phyloP scores from a whole-genome alignment of 2,888 invertebrate species.

The Tuberolachnus salignus region DNA sequence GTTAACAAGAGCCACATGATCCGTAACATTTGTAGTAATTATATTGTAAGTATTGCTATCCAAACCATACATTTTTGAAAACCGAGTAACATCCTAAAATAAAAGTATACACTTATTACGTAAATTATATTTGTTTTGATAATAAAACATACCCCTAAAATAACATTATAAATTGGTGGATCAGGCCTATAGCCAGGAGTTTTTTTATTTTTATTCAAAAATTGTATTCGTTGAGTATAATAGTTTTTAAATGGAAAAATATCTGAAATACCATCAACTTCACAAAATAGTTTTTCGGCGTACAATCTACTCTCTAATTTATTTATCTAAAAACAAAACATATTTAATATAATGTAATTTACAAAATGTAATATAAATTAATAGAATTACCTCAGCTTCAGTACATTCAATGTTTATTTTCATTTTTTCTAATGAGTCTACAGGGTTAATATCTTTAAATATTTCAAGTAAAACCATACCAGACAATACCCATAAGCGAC shows the following conservation, averaged over 20 bases:
- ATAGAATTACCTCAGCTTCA: constrained; percentile 18
- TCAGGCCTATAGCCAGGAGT: constrained; percentile 40
- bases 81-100: constrained; percentile 38
- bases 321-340: constrained; percentile 1
- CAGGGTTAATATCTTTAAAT: constrained; percentile 8
- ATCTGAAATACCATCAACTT: constrained; percentile 25
- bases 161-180: constrained; percentile 29
- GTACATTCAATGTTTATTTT: constrained; percentile 19
- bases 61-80: constrained; percentile 48
- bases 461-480: constrained; percentile 48
- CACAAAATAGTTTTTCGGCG: constrained; percentile 38
- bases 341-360: neutral
- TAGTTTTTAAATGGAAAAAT: constrained; percentile 31
- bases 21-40: constrained; percentile 6
- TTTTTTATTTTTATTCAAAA: neutral
- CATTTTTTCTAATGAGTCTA: constrained; percentile 42
- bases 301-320: constrained; percentile 30
- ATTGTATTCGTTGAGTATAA: neutral
- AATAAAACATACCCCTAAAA: constrained; percentile 30
- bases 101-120: neutral
- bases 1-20: constrained; percentile 14
- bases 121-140: neutral
- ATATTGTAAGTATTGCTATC: constrained; percentile 36
- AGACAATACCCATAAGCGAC: constrained; percentile 39
- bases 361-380: neutral